phyloP scores from a whole-genome alignment of 30 jellyfish, hydroid and myxozoan genomes.

The Nemopilema nomurai region DNA sequence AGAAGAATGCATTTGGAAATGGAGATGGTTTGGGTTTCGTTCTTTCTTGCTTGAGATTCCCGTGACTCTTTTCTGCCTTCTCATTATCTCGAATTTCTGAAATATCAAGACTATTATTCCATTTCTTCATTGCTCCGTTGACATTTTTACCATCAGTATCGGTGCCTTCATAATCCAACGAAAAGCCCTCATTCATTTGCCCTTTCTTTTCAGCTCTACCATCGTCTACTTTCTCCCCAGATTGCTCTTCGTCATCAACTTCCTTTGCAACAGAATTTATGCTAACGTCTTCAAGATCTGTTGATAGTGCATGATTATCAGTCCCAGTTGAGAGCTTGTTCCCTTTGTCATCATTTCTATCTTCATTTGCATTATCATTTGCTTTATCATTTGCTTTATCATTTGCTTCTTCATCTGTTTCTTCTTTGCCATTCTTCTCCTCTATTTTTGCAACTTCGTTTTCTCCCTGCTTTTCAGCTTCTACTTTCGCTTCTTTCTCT shows the following conservation, averaged over 20 bases:
- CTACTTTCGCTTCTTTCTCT: not conserved
- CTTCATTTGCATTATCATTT: too few species aligned
- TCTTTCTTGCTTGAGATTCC: not conserved
- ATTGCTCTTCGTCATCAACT: not conserved
- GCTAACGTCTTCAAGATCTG: not conserved
- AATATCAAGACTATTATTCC: not conserved
- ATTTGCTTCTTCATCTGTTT: too few species aligned
- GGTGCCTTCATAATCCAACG: not conserved
- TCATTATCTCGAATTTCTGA: not conserved
- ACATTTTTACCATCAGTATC: not conserved
- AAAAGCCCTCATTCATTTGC: not conserved
- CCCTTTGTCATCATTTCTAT: not conserved
- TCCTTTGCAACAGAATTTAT: not conserved
- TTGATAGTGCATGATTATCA: not conserved
- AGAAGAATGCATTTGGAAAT: conserved; percentile 58
- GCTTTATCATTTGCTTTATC: too few species aligned
- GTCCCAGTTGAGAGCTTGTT: not conserved
- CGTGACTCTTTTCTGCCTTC: not conserved
- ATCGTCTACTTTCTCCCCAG: too few species aligned
- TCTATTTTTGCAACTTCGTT: too few species aligned
- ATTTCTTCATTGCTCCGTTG: not conserved
- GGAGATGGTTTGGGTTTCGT: conserved; percentile 56
- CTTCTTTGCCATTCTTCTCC: not conserved
- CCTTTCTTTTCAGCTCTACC: not conserved
- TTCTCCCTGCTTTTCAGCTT: too few species aligned